Base-by-base conservation (phyloP, 2,113 vertebrate genomes). In the Pogonocichla stellata region DNA sequence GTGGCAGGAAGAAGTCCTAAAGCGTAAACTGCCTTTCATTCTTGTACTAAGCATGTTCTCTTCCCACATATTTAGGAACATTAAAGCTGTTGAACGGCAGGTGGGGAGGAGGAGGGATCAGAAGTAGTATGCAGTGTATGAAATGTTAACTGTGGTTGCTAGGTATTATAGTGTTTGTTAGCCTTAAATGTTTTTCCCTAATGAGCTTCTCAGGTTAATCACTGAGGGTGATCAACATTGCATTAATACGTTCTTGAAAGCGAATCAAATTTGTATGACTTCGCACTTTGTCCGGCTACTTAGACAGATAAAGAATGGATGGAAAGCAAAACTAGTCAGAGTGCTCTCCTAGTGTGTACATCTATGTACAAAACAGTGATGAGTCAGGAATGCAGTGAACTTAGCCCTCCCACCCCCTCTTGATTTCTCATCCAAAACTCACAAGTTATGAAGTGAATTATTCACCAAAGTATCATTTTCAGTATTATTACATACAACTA, bases 1-100 rank as follows among this genome's bases (percentile, higher is more conserved):
- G 98, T 98, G 36, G 7, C 3, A 53, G 19, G 29, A 67, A 40
- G 29, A 82, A 65, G 11, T 71, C 45, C 64, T 74, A 45, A 90
- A 74, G 51, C 16, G 12, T 83, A 71, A 77, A 45, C 19, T 61
- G 6, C 14, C 14, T 58, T 75, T 72, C 7, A 10, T 47, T 78
- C 26, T 73, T 66, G 10, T 66, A 20, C 29, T 80, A 58, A 47
- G 33, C 8, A 19, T 90, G 6, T 40, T 90, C 24, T 83, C 18
- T 26, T 57, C 56, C 42, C 45, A 50, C 12, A 5, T 58, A 43
- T 47, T 51, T 36, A 1, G 25, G 24, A 28, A 58, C 66, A 42
- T 50, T 51, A 69, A 54, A 83, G 50, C 19, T 34, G 22, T 78
- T 86, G 28, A 92, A 67, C 31, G 56, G 34, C 33, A 60, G 38